These are phyloP conservation scores for Iguana delicatissima DNA, from an alignment of 2,797 vertebrate genomes.

Conservation along the genomic window DNA sequence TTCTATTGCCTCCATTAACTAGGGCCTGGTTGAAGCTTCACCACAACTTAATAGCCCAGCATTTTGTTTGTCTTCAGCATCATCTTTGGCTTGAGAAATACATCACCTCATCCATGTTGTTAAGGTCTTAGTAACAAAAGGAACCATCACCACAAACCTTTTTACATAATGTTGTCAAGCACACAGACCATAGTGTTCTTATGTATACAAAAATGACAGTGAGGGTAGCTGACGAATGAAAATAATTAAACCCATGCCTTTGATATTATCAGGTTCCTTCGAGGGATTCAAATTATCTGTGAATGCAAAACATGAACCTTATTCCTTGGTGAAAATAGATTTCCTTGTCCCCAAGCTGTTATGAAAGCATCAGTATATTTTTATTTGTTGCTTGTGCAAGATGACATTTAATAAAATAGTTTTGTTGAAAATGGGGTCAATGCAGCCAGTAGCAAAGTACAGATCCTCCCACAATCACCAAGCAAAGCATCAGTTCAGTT, in stretches of 20 bases:
- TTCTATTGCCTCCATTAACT: background rate
- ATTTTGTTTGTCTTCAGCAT: background rate
- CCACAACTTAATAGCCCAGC: background rate
- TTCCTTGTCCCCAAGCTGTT: slow-evolving; percentile 18
- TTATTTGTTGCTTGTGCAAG: slow-evolving; percentile 1
- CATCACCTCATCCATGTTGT: background rate
- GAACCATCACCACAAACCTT: background rate
- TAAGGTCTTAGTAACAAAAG: background rate
- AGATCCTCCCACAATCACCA: slow-evolving; percentile 39
- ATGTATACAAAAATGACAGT: background rate
- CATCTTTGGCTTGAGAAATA: background rate
- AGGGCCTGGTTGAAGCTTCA: background rate
- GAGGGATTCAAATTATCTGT: slow-evolving; percentile 11
- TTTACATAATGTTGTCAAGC: slow-evolving; percentile 9
- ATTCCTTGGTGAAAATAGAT: slow-evolving; percentile 46
- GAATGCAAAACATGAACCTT: slow-evolving; percentile 21
- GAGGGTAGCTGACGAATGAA: slow-evolving; percentile 6
- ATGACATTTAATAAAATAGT: slow-evolving; percentile 47
- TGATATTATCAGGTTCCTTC: slow-evolving; percentile 29
- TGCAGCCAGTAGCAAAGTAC: background rate
- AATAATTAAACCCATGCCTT: slow-evolving; percentile 2
- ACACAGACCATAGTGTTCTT: background rate
- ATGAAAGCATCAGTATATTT: slow-evolving; percentile 30
- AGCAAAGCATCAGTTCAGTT: slow-evolving; percentile 13
- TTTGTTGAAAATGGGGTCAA: slow-evolving; percentile 12